Conservation (phyloP, 1,140 invertebrate genomes). For the Hylaeus volcanicus region DNA sequence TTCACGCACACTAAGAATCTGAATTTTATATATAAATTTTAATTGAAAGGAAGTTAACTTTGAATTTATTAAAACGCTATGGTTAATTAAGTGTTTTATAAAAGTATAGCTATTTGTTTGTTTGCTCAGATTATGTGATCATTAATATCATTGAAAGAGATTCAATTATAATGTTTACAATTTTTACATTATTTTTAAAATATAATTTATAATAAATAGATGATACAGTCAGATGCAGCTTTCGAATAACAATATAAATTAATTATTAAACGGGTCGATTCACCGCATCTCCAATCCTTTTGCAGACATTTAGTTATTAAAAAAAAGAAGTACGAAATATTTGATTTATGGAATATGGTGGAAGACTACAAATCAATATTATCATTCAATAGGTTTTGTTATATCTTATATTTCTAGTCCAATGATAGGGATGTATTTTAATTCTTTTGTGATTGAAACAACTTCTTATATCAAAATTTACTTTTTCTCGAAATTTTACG, state of each 20-base stretch:
- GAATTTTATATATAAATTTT: slow-evolving; percentile 26
- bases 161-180: slow-evolving; percentile 27
- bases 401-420: slow-evolving; percentile 50
- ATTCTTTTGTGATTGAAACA: slow-evolving; percentile 31
- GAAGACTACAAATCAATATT: slow-evolving; percentile 26
- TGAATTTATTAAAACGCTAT: slow-evolving; percentile 11
- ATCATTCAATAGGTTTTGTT: slow-evolving; percentile 36
- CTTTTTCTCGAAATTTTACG: slow-evolving; percentile 16
- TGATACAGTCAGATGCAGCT: neutral
- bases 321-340: slow-evolving; percentile 19
- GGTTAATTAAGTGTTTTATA: slow-evolving; percentile 1
- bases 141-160: slow-evolving; percentile 18
- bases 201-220: slow-evolving; percentile 18
- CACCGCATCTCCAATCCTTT: slow-evolving; percentile 11
- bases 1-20: slow-evolving; percentile 13
- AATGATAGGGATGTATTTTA: slow-evolving; percentile 44
- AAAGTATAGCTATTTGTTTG: slow-evolving; percentile 17
- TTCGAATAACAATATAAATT: slow-evolving; percentile 19
- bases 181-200: slow-evolving; percentile 44
- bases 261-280: slow-evolving; percentile 17
- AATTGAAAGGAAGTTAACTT: slow-evolving; percentile 23
- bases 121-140: slow-evolving; percentile 20
- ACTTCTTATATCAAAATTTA: slow-evolving; percentile 23
- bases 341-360: slow-evolving; percentile 29
- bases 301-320: slow-evolving; percentile 38